These are phyloP conservation scores for Dorcus hopei DNA, from an alignment of 2,888 invertebrate genomes.

Conservation along the genomic window DNA sequence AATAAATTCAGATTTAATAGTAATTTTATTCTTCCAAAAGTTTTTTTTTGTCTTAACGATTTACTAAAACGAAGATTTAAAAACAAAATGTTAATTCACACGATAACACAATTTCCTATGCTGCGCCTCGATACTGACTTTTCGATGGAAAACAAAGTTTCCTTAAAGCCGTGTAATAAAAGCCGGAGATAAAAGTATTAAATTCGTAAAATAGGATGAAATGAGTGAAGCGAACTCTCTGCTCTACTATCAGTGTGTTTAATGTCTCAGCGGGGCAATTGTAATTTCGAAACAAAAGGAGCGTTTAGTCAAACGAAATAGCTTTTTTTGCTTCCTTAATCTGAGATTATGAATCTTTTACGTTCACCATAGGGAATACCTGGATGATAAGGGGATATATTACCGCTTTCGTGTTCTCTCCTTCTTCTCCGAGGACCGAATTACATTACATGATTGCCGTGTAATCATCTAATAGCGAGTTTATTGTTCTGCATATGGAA, in stretches of 20 bases:
- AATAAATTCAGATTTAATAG: no score
- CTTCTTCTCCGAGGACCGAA: background rate
- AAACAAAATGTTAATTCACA: no score
- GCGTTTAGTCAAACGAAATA: constrained; percentile 46
- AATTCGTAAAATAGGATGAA: constrained; percentile 1
- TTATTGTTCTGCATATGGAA: constrained; percentile 2
- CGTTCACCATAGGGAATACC: constrained; percentile 43
- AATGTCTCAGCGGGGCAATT: constrained; percentile 47
- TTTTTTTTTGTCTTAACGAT: no score
- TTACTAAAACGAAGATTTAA: no score
- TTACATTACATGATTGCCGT: constrained; percentile 2
- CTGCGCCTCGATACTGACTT: no score
- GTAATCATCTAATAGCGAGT: background rate
- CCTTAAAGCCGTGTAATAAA: background rate
- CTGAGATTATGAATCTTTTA: constrained; percentile 49
- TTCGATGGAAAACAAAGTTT: no score
- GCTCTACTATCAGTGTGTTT: constrained; percentile 9
- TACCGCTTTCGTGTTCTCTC: constrained; percentile 30
- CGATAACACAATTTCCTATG: no score
- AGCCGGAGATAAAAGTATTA: constrained; percentile 4
- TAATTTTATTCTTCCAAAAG: no score
- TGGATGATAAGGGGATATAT: constrained; percentile 40
- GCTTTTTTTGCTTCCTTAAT: constrained; percentile 46
- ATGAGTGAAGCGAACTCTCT: background rate
- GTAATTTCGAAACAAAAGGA: constrained; percentile 47